Evolutionary conservation across 2,113 vertebrate species (phyloP).

Genomic region (Damaliscus lunatus): DNA sequence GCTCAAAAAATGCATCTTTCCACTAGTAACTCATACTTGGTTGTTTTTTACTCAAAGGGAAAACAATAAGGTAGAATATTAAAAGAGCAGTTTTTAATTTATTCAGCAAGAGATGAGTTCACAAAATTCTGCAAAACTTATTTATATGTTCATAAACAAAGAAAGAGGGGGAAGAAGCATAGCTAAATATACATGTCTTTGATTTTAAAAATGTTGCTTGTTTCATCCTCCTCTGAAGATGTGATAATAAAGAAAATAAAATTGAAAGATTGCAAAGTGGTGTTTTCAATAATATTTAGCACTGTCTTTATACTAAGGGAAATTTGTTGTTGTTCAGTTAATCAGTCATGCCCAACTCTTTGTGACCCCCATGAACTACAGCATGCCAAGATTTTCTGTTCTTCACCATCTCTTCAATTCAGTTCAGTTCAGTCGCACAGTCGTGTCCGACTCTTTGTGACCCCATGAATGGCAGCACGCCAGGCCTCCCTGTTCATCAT

Average conservation of each 20-base stretch:
- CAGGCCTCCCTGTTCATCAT: too few relatives aligned
- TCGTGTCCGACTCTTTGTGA: rapidly evolving
- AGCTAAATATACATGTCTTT: not conserved
- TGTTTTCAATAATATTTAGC: not conserved
- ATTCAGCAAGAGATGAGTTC: not conserved
- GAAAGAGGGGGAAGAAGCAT: not conserved
- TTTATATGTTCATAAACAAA: not conserved
- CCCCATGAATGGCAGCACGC: rapidly evolving
- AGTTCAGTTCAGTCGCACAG: too few relatives aligned
- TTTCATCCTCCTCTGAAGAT: not conserved
- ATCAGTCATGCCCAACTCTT: not conserved
- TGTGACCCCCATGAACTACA: rapidly evolving
- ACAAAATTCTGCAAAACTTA: not conserved
- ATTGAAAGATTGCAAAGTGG: not conserved
- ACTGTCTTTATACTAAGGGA: not conserved
- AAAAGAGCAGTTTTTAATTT: not conserved
- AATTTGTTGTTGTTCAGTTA: not conserved
- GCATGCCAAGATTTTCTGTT: not conserved
- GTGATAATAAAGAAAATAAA: not conserved
- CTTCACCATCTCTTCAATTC: not conserved
- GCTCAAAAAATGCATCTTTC: not conserved
- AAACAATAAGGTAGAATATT: not conserved
- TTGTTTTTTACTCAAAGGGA: not conserved
- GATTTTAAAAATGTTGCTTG: not conserved
- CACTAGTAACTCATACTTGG: not conserved